Conservation (phyloP, 92 coral and sea anemone genomes). For the Actinernus sp. region DNA sequence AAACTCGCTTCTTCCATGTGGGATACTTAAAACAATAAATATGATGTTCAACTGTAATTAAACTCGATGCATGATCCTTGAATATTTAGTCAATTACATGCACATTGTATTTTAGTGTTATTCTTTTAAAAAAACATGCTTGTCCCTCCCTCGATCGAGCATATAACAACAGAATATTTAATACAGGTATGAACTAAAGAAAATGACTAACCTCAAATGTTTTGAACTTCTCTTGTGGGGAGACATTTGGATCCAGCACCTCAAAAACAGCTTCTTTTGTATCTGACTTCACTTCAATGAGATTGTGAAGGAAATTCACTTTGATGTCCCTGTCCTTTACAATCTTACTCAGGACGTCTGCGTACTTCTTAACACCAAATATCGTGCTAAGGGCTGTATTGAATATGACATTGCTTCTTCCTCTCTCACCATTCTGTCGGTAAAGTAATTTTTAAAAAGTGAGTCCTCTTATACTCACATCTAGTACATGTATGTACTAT, state of each 20-base stretch:
- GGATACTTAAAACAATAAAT: too few relatives aligned
- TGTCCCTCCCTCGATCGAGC: too few relatives aligned
- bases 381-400: constrained; percentile 86
- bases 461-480: too few relatives aligned
- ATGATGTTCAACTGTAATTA: too few relatives aligned
- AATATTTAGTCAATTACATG: too few relatives aligned
- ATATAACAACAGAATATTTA: too few relatives aligned
- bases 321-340: constrained; percentile 78
- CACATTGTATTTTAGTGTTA: too few relatives aligned
- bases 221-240: constrained; percentile 28
- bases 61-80: too few relatives aligned
- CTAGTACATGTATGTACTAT: too few relatives aligned
- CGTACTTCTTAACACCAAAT: constrained; percentile 97
- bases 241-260: constrained; percentile 57
- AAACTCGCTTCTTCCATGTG: too few relatives aligned
- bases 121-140: too few relatives aligned
- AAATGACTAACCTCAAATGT: constrained; percentile 48
- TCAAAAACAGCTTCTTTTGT: constrained; percentile 91
- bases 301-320: constrained; percentile 82
- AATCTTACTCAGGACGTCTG: constrained; percentile 75
- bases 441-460: background rate
- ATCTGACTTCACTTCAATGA: constrained; percentile 79
- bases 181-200: too few relatives aligned
- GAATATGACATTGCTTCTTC: constrained; percentile 75
- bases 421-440: constrained; percentile 71